Evolutionary conservation across 2,113 vertebrate species (phyloP).

Genomic region (Octodon degus): DNA sequence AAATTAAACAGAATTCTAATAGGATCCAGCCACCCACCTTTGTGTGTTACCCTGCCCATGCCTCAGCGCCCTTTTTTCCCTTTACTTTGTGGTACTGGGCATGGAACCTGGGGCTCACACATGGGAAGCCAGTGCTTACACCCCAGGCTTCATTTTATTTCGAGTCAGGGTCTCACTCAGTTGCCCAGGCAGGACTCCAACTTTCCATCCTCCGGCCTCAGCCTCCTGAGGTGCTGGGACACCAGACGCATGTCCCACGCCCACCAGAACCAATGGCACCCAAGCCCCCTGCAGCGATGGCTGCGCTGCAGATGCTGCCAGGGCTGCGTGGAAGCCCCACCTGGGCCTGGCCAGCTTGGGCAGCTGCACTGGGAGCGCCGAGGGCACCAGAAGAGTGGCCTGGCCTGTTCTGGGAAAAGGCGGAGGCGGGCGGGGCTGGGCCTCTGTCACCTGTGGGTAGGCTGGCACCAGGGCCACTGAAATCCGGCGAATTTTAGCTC

Average conservation of each 20-base stretch:
- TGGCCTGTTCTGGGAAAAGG: constrained; percentile 11
- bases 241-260: background rate
- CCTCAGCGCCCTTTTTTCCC: background rate
- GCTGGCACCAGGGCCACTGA: background rate
- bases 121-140: background rate
- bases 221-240: background rate
- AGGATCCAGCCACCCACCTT: background rate
- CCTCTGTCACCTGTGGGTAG: accelerated
- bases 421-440: background rate
- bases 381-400: constrained; percentile 32
- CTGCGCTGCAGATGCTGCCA: background rate
- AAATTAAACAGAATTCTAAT: background rate
- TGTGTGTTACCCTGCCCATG: background rate
- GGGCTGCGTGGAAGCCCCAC: too few relatives aligned
- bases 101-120: background rate
- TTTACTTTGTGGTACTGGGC: background rate
- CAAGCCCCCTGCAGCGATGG: background rate
- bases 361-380: too few relatives aligned
- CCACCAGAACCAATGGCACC: background rate
- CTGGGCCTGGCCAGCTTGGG: background rate
- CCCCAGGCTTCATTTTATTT: background rate
- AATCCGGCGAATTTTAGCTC: constrained; percentile 40
- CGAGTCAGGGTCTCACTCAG: background rate
- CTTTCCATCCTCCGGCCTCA: background rate
- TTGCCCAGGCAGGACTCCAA: background rate